Percentiles rank a stretch among this genome's conserved stretches.
Evolutionary conservation across 2,888 invertebrate genomes (phyloP).

Genomic region (Drosophila gaucha): DNA sequence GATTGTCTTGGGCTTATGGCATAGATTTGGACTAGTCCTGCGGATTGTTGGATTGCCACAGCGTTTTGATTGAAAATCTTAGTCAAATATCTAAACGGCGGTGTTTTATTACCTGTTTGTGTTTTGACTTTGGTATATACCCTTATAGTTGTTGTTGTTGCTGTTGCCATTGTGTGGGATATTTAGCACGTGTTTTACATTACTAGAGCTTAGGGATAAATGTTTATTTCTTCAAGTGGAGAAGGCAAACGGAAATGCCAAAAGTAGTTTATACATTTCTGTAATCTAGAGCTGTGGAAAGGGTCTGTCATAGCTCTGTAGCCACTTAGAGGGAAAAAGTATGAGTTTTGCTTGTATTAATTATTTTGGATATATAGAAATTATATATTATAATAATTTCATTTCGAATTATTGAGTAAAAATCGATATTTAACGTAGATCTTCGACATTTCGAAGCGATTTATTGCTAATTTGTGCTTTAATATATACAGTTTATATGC

Average conservation of each 20-base stretch:
- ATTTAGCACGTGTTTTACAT: constrained; percentile 71
- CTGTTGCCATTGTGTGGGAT: constrained; percentile 30
- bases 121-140: constrained; percentile 11
- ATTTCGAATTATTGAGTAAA: too few relatives aligned
- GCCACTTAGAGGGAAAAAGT: neutral
- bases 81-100: constrained; percentile 75
- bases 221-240: constrained; percentile 7
- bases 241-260: neutral
- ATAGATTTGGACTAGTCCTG: constrained; percentile 47
- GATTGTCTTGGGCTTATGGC: constrained; percentile 76
- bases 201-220: constrained; percentile 35
- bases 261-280: constrained; percentile 11
- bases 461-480: too few relatives aligned
- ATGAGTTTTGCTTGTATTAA: too few relatives aligned
- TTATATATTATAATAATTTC: too few relatives aligned
- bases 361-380: too few relatives aligned
- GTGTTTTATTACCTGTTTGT: constrained; percentile 75
- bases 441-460: too few relatives aligned
- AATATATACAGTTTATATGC: too few relatives aligned
- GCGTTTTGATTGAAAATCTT: constrained; percentile 77
- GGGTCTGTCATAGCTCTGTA: neutral
- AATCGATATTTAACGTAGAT: too few relatives aligned
- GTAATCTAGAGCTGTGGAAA: constrained; percentile 1
- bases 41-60: constrained; percentile 43
- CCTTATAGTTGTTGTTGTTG: constrained; percentile 4